phyloP scores from a whole-genome alignment of 2,113 vertebrate species.

The Chauna torquata region DNA sequence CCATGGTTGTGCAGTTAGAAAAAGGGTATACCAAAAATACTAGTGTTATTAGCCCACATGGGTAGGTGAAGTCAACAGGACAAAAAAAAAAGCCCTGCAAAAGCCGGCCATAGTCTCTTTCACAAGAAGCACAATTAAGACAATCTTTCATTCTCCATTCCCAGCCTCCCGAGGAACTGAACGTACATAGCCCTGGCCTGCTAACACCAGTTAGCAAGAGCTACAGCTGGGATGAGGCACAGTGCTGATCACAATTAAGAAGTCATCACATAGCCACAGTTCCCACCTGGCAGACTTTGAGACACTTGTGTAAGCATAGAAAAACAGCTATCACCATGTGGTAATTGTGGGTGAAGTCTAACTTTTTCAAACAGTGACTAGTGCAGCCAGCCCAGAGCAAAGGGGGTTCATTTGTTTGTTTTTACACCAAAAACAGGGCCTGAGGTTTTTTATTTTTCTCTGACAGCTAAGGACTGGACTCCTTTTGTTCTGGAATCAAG shows the following conservation, averaged over 20 bases:
- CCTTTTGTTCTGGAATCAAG: not conserved
- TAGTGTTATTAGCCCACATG: not conserved
- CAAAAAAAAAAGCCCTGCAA: not conserved
- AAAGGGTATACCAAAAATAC: not conserved
- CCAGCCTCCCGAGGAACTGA: not conserved
- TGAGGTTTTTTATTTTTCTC: not conserved
- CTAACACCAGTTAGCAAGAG: not conserved
- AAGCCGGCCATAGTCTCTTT: not conserved
- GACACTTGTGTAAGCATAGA: not conserved
- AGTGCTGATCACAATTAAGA: not conserved
- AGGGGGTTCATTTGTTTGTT: not conserved
- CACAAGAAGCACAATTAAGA: not conserved
- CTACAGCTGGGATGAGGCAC: not conserved
- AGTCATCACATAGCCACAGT: fast-evolving
- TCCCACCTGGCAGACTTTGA: not conserved
- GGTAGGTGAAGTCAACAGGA: not conserved
- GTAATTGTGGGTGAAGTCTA: not conserved
- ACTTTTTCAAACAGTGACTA: not conserved
- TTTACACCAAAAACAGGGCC: not conserved
- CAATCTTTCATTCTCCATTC: not conserved
- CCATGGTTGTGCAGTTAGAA: not conserved
- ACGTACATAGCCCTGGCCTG: not conserved
- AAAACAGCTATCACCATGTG: not conserved
- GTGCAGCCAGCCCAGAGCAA: not conserved
- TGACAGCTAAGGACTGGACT: not conserved